Evolutionary conservation across 2,888 invertebrate species (phyloP).

Genomic region (Drosophila anomalipes): DNA sequence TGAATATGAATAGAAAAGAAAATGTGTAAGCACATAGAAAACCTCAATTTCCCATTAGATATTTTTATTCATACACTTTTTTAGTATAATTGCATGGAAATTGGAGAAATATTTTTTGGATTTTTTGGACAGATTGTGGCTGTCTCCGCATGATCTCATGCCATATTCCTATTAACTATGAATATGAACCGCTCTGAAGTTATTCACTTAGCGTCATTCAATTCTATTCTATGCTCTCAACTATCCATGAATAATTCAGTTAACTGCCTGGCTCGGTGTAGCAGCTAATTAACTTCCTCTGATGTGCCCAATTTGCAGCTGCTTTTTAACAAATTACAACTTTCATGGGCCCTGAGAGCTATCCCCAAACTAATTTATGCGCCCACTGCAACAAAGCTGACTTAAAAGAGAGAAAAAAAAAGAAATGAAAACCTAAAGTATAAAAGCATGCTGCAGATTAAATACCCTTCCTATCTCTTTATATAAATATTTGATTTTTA

Average conservation of each 20-base stretch:
- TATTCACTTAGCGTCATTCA: conserved; percentile 34
- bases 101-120: too few relatives aligned
- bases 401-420: conserved; percentile 5
- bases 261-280: conserved; percentile 27
- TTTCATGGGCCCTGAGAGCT: conserved; percentile 35
- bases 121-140: too few relatives aligned
- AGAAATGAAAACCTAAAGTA: neutral
- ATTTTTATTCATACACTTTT: neutral
- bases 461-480: conserved; percentile 22
- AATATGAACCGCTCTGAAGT: conserved; percentile 14
- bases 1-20: neutral
- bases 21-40: neutral
- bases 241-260: conserved; percentile 55
- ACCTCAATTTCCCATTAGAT: neutral
- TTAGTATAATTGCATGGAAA: neutral
- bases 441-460: neutral
- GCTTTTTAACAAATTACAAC: conserved; percentile 56
- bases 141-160: conserved; percentile 21
- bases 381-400: conserved; percentile 59
- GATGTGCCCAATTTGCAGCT: conserved; percentile 61
- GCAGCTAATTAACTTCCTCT: conserved; percentile 57
- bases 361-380: conserved; percentile 64
- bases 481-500: neutral
- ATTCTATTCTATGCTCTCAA: conserved; percentile 16
- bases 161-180: conserved; percentile 20